These are phyloP conservation scores for Hirtodrosophila confusa DNA, from an alignment of 2,888 invertebrate genomes.

Conservation along the genomic window DNA sequence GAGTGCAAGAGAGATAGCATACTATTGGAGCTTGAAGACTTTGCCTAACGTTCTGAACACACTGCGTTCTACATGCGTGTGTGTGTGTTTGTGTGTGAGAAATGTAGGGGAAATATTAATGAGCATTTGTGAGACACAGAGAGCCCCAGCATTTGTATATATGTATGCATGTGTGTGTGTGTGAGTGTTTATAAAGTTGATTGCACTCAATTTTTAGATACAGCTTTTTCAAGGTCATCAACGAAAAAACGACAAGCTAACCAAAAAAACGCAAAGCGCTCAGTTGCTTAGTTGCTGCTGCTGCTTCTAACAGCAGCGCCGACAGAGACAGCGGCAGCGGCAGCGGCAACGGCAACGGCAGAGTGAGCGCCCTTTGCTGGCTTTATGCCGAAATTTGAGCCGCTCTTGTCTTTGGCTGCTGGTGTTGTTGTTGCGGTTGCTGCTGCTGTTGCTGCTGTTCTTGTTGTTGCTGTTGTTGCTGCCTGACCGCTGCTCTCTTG, in stretches of 20 bases:
- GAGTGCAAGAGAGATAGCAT: slow-evolving; percentile 30
- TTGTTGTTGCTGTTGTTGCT: slow-evolving; percentile 2
- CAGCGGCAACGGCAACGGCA: not conserved
- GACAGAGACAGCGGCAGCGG: not conserved
- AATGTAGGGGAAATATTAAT: slow-evolving; percentile 72
- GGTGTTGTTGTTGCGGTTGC: slow-evolving; percentile 1
- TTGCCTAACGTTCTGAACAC: slow-evolving; percentile 62
- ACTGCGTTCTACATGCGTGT: slow-evolving; percentile 21
- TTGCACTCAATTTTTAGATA: slow-evolving; percentile 84
- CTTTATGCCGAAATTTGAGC: slow-evolving; percentile 39
- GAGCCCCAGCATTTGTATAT: slow-evolving; percentile 34
- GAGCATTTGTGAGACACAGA: slow-evolving; percentile 46
- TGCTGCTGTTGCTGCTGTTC: slow-evolving; percentile 1
- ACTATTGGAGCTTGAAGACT: slow-evolving; percentile 64
- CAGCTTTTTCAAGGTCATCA: slow-evolving; percentile 84
- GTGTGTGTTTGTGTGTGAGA: slow-evolving; percentile 33
- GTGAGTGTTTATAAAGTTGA: slow-evolving; percentile 81
- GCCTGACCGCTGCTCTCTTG: slow-evolving; percentile 21
- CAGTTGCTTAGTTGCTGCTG: slow-evolving; percentile 39
- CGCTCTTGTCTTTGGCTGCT: slow-evolving; percentile 32
- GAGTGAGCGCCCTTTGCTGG: slow-evolving; percentile 36
- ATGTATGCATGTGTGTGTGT: slow-evolving; percentile 7
- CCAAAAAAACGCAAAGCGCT: slow-evolving; percentile 58
- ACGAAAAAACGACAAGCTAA: slow-evolving; percentile 73
- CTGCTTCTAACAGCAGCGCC: slow-evolving; percentile 50